phyloP scores from a whole-genome alignment of 2,113 vertebrate genomes.

The Prochilodus magdalenae region DNA sequence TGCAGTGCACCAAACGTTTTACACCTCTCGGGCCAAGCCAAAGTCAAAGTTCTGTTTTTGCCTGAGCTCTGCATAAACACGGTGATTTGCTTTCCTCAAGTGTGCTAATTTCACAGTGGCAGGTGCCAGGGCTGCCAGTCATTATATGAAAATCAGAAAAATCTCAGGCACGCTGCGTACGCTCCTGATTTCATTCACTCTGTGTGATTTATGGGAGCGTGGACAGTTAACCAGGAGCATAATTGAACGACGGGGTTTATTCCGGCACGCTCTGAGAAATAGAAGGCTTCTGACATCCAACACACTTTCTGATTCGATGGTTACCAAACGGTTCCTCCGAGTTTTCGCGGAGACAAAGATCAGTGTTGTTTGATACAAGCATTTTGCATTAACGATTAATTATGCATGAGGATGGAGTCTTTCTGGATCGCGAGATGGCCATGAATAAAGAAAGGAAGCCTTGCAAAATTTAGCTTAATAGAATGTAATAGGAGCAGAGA shows the following conservation, averaged over 20 bases:
- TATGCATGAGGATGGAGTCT: conserved; percentile 55
- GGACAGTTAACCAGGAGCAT: conserved; percentile 23
- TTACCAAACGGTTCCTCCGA: conserved; percentile 42
- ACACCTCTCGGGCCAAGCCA: conserved; percentile 15
- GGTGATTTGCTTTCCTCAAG: conserved; percentile 71
- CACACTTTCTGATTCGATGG: conserved; percentile 51
- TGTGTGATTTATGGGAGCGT: conserved; percentile 58
- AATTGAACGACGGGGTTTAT: conserved; percentile 38
- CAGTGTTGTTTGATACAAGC: conserved; percentile 54
- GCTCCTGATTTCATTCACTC: conserved; percentile 57
- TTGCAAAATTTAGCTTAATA: conserved; percentile 56
- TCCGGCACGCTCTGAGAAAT: conserved; percentile 50
- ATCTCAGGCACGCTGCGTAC: conserved; percentile 68
- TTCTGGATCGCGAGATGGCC: conserved; percentile 43
- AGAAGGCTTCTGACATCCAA: conserved; percentile 57
- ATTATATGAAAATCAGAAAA: conserved; percentile 73
- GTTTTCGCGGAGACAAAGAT: conserved; percentile 58
- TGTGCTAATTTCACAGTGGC: conserved; percentile 73
- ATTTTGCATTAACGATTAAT: conserved; percentile 61
- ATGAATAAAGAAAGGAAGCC: conserved; percentile 53
- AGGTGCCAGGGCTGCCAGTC: conserved; percentile 74
- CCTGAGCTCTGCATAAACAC: conserved; percentile 72
- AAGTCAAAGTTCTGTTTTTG: conserved; percentile 22
- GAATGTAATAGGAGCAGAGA: background rate
- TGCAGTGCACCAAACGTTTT: conserved; percentile 35